phyloP scores from a whole-genome alignment of 2,113 vertebrate genomes.

The Ariopsis seemanni region DNA sequence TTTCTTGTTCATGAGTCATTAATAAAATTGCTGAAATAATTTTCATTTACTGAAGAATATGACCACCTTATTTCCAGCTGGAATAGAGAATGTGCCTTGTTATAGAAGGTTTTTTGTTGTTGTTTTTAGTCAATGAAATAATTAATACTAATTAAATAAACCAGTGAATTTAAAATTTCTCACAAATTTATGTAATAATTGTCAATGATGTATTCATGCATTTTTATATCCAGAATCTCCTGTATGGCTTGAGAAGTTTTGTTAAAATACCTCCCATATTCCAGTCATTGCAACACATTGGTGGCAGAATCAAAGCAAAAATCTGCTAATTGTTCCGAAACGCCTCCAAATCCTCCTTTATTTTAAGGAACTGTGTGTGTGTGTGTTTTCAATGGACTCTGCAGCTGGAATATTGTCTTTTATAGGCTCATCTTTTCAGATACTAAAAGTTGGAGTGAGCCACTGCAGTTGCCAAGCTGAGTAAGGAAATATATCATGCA shows the following conservation, averaged over 20 bases:
- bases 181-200: conserved; percentile 26
- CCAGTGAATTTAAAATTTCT: not conserved
- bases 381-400: conserved; percentile 34
- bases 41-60: not conserved
- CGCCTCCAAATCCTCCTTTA: conserved; percentile 58
- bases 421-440: conserved; percentile 57
- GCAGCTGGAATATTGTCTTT: conserved; percentile 60
- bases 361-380: conserved; percentile 38
- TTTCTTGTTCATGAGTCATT: not conserved
- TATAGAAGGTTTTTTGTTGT: not conserved
- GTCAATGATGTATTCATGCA: not conserved
- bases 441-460: conserved; percentile 45
- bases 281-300: conserved; percentile 37
- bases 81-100: not conserved
- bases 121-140: not conserved
- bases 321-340: conserved; percentile 60
- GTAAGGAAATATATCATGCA: conserved; percentile 57
- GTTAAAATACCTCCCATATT: conserved; percentile 46
- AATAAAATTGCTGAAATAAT: not conserved
- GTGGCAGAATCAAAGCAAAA: conserved; percentile 54
- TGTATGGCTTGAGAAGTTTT: conserved; percentile 45
- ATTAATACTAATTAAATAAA: not conserved
- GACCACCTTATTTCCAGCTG: not conserved
- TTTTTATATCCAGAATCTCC: conserved; percentile 4
- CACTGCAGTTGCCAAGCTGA: conserved; percentile 56